These are phyloP conservation scores for Pavo muticus DNA, from an alignment of 2,113 vertebrate species.

Conservation along the genomic window DNA sequence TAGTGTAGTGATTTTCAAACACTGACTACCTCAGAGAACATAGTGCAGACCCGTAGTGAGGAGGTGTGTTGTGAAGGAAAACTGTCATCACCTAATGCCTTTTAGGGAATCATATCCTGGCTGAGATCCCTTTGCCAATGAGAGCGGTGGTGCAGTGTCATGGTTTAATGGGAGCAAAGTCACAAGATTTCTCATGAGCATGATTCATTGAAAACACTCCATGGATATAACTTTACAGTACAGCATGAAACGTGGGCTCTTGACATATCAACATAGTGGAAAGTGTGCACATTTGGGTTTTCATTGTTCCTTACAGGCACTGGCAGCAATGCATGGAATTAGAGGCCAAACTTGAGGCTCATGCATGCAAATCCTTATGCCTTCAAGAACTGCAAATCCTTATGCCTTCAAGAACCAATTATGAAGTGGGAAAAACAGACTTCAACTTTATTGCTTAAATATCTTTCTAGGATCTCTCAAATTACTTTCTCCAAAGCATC, in stretches of 20 bases:
- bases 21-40: not conserved
- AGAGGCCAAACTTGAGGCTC: not conserved
- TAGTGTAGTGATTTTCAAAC: not conserved
- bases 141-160: not conserved
- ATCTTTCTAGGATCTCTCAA: not conserved
- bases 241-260: not conserved
- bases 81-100: rapidly evolving
- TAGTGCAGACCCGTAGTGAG: not conserved
- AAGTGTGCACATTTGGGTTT: not conserved
- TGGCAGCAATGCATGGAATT: not conserved
- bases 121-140: not conserved
- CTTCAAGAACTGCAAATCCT: not conserved
- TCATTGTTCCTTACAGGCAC: not conserved
- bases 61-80: not conserved
- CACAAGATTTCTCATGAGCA: not conserved
- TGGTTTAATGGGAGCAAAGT: not conserved
- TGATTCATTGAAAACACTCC: not conserved
- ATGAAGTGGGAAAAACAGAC: not conserved
- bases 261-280: not conserved
- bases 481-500: not conserved
- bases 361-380: not conserved
- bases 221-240: not conserved
- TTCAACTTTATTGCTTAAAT: not conserved
- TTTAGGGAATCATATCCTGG: not conserved
- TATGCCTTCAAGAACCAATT: not conserved